Evolutionary conservation across 2,888 invertebrate genomes (phyloP), one percentile per base, ranked within the genome.

Genomic region (Byasa hedistus): DNA sequence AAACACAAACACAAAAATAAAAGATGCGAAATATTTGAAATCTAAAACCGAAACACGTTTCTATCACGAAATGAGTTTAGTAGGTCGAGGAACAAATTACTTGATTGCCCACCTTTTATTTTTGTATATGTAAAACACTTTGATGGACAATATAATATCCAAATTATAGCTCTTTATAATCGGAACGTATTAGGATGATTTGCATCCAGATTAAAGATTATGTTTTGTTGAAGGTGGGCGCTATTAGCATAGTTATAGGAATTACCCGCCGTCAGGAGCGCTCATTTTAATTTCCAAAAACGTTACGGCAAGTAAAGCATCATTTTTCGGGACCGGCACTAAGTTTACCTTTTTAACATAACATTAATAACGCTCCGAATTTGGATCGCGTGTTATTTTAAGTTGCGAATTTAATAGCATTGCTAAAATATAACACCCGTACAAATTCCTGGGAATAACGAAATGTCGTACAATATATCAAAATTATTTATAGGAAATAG

Each of bases 131-230:
- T 90, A 85, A 90, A 90, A 90, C 88, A 87, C 85, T 86, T 86
- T 90, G 90, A 90, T 88, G 89, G 91, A 90, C 91, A 89, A 87
- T 89, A 90, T 91, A 91, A 91, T 90, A 85, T 79, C 86, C 81
- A 89, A 90, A 91, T 91, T 89, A 91, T 89, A 89, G 87, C 86
- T 88, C 81, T 86, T 87, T 86, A 87, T 90, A 89, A 90, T 89
- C 87, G 87, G 85, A 88, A 87, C 89, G 87, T 86, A 89, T 90
- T 91, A 90, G 89, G 84, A 87, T 88, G 89, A 89, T 91, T 90
- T 89, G 90, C 90, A 90, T 91, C 83, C 87, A 90, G 89, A 91
- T 91, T 90, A 90, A 90, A 89, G 86, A 90, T 90, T 89, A 90
- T 90, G 88, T 89, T 91, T 90, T 87, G 84, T 83, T 82, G 80